Percentiles rank a stretch among this genome's conserved stretches.
Conservation (phyloP, 1,140 invertebrate genomes). For the Lepidurus couesii region DNA sequence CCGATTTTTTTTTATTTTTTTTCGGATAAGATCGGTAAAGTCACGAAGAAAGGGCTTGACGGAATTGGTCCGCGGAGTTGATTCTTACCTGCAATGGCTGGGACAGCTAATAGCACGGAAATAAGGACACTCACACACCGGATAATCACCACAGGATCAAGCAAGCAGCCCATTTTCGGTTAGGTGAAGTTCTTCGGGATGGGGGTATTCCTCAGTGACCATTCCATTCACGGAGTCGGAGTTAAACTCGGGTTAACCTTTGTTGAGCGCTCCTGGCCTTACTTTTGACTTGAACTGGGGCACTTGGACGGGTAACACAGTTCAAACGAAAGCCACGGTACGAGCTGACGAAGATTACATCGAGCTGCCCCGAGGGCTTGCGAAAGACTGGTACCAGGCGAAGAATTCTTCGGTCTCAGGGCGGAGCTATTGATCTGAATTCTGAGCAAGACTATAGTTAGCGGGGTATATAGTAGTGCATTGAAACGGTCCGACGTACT, state of each 20-base stretch:
- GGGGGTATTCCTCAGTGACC: not conserved
- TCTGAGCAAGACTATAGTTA: conserved; percentile 14
- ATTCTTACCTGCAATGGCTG: not conserved
- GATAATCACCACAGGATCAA: not conserved
- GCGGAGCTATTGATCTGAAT: conserved; percentile 21
- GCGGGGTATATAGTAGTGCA: conserved; percentile 1
- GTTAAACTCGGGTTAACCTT: not conserved
- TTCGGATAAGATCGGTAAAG: too few relatives aligned
- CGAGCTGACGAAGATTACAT: not conserved
- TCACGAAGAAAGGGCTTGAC: too few relatives aligned
- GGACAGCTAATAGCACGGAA: not conserved
- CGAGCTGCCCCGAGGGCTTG: conserved; percentile 5
- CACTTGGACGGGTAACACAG: not conserved
- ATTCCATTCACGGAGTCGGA: not conserved
- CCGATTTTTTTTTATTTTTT: too few relatives aligned
- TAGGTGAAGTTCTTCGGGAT: not conserved
- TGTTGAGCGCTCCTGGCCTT: too few relatives aligned
- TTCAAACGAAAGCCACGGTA: not conserved
- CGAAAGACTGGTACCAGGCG: conserved; percentile 6
- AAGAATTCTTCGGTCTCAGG: conserved; percentile 5
- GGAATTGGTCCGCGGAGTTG: not conserved
- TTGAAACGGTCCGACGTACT: conserved; percentile 17
- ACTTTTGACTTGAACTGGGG: not conserved
- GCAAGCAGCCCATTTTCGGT: not conserved
- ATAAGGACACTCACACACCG: not conserved